Evolutionary conservation across 2,113 vertebrate genomes (phyloP).

Genomic region (Xyliphius kryptos): DNA sequence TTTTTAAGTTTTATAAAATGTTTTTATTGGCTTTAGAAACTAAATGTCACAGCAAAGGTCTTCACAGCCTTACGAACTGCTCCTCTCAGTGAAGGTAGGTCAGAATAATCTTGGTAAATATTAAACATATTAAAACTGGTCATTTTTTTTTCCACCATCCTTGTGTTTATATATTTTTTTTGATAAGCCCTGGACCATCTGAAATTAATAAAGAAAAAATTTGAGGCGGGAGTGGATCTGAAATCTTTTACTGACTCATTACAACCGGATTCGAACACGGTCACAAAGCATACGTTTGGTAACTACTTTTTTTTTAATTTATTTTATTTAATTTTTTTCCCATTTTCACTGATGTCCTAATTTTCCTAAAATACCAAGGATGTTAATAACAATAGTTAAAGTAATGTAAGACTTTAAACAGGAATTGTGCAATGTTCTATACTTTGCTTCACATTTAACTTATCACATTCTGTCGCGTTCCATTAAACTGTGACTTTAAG

Average conservation of each 20-base stretch:
- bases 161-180: not conserved
- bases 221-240: not conserved
- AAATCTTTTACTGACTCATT: not conserved
- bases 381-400: no score
- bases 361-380: no score
- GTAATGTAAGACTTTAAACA: no score
- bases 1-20: no score
- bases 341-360: no score
- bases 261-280: not conserved
- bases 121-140: no score
- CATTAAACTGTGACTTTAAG: no score
- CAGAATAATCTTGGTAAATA: not conserved
- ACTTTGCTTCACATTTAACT: no score
- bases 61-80: conserved; percentile 12
- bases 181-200: conserved; percentile 8
- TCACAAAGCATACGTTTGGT: not conserved
- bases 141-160: not conserved
- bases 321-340: not conserved
- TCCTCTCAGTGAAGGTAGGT: not conserved
- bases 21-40: not conserved
- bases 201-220: conserved; percentile 4
- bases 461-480: no score
- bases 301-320: not conserved
- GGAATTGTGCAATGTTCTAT: no score
- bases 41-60: conserved; percentile 11